Percentiles rank a stretch among this genome's conserved stretches.
phyloP scores from a whole-genome alignment of 1,140 invertebrate species.

The Polyergus mexicanus region DNA sequence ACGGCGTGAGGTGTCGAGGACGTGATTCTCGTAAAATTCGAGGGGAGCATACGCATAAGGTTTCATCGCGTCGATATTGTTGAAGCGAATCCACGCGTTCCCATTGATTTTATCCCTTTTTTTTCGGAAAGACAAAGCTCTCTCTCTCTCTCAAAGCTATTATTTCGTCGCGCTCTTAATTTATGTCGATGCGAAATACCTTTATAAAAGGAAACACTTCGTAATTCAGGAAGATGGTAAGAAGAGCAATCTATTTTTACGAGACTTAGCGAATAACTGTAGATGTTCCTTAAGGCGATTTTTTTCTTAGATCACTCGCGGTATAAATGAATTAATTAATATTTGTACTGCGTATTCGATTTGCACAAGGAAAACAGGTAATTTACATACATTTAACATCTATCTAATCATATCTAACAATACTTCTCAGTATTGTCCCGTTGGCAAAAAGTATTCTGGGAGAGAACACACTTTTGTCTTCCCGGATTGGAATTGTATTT shows the following conservation, averaged over 20 bases:
- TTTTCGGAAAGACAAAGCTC: neutral
- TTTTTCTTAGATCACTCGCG: neutral
- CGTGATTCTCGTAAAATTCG: slow-evolving; percentile 42
- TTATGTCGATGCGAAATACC: too few relatives aligned
- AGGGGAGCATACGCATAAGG: neutral
- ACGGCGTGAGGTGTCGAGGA: slow-evolving; percentile 18
- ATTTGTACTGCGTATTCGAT: neutral
- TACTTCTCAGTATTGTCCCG: slow-evolving; percentile 11
- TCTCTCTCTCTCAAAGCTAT: neutral
- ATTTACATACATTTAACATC: neutral
- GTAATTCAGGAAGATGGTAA: neutral
- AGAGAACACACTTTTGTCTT: slow-evolving; percentile 3
- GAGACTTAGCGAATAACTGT: neutral
- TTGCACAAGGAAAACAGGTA: neutral
- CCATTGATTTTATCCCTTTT: neutral
- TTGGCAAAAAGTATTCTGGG: neutral
- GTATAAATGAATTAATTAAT: neutral
- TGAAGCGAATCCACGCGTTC: neutral
- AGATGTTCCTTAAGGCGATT: neutral
- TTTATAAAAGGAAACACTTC: neutral
- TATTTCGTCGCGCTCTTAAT: neutral
- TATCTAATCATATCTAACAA: slow-evolving; percentile 7
- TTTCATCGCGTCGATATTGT: neutral
- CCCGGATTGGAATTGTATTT: neutral
- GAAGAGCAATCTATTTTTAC: neutral